Conservation (phyloP, 2,888 invertebrate species). For the Elegia similella region DNA sequence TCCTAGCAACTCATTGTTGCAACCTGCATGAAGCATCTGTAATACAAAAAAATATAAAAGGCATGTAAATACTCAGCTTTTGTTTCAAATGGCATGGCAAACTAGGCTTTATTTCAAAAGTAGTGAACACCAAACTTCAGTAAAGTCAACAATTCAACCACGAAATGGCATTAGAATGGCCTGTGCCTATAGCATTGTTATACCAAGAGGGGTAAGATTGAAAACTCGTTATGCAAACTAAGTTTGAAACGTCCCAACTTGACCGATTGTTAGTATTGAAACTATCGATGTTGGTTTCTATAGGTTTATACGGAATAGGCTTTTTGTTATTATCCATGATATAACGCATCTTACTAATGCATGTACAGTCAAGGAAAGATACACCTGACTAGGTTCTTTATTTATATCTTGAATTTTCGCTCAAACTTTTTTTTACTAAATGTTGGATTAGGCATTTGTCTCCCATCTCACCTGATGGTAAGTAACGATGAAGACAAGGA, state of each 20-base stretch:
- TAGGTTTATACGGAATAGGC: constrained; percentile 4
- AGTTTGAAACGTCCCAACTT: constrained; percentile 12
- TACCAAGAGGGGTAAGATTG: constrained; percentile 16
- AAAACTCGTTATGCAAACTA: constrained; percentile 18
- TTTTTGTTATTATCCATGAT: background rate
- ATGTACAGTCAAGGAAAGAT: no score
- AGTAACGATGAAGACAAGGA: no score
- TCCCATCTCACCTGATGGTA: no score
- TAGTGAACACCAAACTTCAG: background rate
- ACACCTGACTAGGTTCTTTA: no score
- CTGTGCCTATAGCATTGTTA: constrained; percentile 12
- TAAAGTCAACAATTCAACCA: background rate
- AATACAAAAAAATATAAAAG: no score
- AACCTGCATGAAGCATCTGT: no score
- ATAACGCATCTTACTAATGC: no score
- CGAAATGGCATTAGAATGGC: constrained; percentile 11
- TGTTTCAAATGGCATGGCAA: background rate
- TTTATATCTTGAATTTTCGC: no score
- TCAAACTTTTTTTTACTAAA: no score
- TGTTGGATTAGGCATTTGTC: no score
- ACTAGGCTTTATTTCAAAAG: background rate
- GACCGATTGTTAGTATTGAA: constrained; percentile 16
- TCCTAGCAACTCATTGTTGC: no score
- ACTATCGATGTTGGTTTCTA: constrained; percentile 6
- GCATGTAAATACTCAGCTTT: background rate